phyloP scores from a whole-genome alignment of 2,113 vertebrate genomes.

The Pardalotus punctatus region DNA sequence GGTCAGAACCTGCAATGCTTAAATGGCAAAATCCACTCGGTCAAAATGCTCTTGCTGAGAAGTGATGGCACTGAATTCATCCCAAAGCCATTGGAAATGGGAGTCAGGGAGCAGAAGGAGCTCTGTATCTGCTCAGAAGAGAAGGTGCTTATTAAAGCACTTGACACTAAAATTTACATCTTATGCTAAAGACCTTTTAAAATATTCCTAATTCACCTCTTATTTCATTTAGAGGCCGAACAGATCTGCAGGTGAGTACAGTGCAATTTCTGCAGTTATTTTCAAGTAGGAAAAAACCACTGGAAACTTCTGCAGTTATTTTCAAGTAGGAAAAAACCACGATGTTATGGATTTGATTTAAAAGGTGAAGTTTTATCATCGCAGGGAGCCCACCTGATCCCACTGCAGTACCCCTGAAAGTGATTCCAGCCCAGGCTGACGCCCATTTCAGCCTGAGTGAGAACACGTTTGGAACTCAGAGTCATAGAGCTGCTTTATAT shows the following conservation, averaged over 20 bases:
- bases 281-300: neutral
- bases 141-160: neutral
- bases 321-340: neutral
- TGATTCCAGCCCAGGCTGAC: neutral
- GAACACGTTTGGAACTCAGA: neutral
- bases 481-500: neutral
- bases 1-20: neutral
- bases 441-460: neutral
- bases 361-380: neutral
- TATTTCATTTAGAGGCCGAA: neutral
- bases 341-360: neutral
- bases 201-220: neutral
- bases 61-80: neutral
- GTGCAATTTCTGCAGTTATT: neutral
- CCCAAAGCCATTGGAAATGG: neutral
- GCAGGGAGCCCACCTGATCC: neutral
- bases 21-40: neutral
- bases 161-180: neutral
- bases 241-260: neutral
- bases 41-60: neutral
- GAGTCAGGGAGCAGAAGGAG: neutral
- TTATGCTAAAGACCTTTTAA: neutral
- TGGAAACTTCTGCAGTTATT: neutral
- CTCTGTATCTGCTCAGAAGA: neutral
- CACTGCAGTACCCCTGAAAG: neutral